Conservation (phyloP, 2,888 invertebrate species). For the Ochropacha duplaris region DNA sequence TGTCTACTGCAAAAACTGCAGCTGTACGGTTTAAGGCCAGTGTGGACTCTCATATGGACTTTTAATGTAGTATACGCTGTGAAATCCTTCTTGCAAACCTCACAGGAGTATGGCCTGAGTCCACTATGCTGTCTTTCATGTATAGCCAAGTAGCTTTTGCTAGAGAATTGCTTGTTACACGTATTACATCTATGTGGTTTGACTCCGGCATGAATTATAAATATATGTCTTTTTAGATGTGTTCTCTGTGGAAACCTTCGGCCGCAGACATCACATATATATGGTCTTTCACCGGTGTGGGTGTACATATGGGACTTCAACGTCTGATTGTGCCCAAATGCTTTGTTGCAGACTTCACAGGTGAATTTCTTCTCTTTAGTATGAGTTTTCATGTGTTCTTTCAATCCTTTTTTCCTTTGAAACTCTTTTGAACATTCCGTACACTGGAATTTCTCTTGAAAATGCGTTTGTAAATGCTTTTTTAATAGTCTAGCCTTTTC, state of each 20-base stretch:
- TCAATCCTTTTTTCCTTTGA: slow-evolving; percentile 62
- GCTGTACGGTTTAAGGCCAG: slow-evolving; percentile 65
- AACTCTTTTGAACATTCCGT: slow-evolving; percentile 60
- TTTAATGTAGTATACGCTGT: slow-evolving; percentile 71
- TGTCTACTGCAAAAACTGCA: slow-evolving; percentile 64
- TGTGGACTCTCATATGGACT: slow-evolving; percentile 72
- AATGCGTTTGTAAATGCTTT: slow-evolving; percentile 59
- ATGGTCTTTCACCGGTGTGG: slow-evolving; percentile 68
- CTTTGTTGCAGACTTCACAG: slow-evolving; percentile 58
- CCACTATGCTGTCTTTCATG: slow-evolving; percentile 72
- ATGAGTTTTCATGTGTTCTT: slow-evolving; percentile 69
- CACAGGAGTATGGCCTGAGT: slow-evolving; percentile 62
- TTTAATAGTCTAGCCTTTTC: slow-evolving; percentile 57
- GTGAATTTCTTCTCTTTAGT: slow-evolving; percentile 61
- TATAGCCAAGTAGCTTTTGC: slow-evolving; percentile 68
- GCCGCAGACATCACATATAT: slow-evolving; percentile 70
- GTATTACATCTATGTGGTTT: slow-evolving; percentile 62
- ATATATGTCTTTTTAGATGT: slow-evolving; percentile 69
- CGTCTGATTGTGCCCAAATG: slow-evolving; percentile 68
- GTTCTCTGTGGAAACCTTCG: slow-evolving; percentile 65
- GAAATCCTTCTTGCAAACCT: slow-evolving; percentile 69
- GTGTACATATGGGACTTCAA: slow-evolving; percentile 69
- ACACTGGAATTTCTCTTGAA: slow-evolving; percentile 61
- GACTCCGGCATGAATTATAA: slow-evolving; percentile 64
- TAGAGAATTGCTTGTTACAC: slow-evolving; percentile 69